Evolutionary conservation across 2,888 invertebrate species (phyloP), one percentile per base, ranked within the genome.

Genomic region (Lasius platythorax): DNA sequence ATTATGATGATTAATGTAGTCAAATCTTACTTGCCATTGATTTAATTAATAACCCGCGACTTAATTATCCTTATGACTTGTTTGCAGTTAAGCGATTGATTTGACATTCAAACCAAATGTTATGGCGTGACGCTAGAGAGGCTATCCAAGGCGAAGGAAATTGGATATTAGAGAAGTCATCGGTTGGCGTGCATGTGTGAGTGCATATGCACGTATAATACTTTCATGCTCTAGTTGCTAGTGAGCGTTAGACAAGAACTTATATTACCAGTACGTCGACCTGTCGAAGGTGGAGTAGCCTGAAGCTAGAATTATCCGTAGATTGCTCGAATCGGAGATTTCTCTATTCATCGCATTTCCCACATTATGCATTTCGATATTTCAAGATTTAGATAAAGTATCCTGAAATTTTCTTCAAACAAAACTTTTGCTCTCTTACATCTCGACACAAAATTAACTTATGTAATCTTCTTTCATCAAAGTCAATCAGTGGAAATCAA

Each of bases 181-280:
- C 82, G 83, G 43, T 28, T 66, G 28, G 66, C 58, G 30, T n/a
- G 63, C 50, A 76, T 64, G 61, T 67, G 64, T 83, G 78, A 58
- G 85, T 33, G 50, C 72, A 68, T 76, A 66, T 68, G 74, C 74
- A 87, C 81, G 85, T 83, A 81, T 50, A 61, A 73, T 81, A 40
- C 15, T 68, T 78, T 78, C 78, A 90, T 90, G 90, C 90, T 90
- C 90, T 87, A 90, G 87, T 90, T 90, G 89, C 83, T 88, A 86
- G 88, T 85, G 89, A 86, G 90, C 72, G 87, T 90, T 90, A 84
- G 85, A 88, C 88, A 84, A 84, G 88, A 90, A 88, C 82, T 82
- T 87, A 90, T 90, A 86, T 85, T 85, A 78, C 82, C 50, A 88
- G 89, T 86, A 79, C 87, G 82, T 85, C 89, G 89, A 88, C 89